phyloP scores from a whole-genome alignment of 2,113 vertebrate genomes.

The Ovis canadensis region DNA sequence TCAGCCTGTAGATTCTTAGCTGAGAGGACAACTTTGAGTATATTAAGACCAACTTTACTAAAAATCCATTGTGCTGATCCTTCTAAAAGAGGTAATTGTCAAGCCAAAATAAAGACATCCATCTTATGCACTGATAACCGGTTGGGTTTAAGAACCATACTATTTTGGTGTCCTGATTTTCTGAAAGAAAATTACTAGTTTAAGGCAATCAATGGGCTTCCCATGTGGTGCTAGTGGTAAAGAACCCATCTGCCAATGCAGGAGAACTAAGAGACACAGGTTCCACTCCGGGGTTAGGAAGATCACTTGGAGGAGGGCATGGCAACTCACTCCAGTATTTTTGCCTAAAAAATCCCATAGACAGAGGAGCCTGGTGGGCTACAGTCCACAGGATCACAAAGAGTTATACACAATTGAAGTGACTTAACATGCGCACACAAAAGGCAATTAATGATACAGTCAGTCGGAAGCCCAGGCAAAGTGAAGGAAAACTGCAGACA shows the following conservation, averaged over 20 bases:
- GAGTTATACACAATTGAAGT: background rate
- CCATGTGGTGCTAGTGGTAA: background rate
- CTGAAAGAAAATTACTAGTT: background rate
- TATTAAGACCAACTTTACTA: slow-evolving; percentile 2
- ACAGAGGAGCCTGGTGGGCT: background rate
- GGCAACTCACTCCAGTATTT: background rate
- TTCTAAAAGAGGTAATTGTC: background rate
- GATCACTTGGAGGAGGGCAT: background rate
- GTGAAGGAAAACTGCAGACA: background rate
- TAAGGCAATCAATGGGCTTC: background rate
- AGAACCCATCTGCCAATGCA: background rate
- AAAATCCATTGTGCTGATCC: slow-evolving; percentile 45
- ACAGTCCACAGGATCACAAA: background rate
- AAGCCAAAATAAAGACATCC: background rate
- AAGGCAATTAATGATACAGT: background rate
- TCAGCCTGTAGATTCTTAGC: slow-evolving; percentile 55
- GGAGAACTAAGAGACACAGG: background rate
- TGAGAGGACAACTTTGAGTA: slow-evolving; percentile 1
- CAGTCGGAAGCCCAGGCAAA: background rate
- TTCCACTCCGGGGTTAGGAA: background rate
- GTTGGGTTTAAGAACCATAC: background rate
- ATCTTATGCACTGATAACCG: background rate
- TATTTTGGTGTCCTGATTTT: background rate
- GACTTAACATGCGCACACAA: background rate
- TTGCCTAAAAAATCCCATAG: background rate